Percentiles rank a stretch among this genome's conserved stretches.
These are phyloP conservation scores for Vulpes lagopus DNA, from an alignment of 2,113 vertebrate genomes.

Conservation along the genomic window DNA sequence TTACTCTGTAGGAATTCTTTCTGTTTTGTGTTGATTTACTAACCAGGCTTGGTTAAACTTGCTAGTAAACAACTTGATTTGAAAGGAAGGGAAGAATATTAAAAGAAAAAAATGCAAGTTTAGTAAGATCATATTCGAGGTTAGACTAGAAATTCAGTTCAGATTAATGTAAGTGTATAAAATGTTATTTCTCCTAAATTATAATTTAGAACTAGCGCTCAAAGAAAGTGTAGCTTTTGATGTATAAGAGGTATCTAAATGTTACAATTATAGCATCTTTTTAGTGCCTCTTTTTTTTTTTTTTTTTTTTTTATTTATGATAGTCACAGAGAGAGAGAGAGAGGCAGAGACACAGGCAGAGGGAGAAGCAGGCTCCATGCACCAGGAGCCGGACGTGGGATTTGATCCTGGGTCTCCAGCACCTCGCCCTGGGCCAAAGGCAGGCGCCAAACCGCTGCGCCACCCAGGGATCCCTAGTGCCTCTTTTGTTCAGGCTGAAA, in stretches of 20 bases:
- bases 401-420: too few species aligned
- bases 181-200: slow-evolving; percentile 37
- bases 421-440: too few species aligned
- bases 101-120: slow-evolving; percentile 26
- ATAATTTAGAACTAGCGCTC: slow-evolving; percentile 1
- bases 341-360: too few species aligned
- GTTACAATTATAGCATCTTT: not conserved
- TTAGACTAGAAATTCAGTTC: slow-evolving; percentile 45
- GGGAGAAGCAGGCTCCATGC: too few species aligned
- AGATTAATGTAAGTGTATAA: slow-evolving; percentile 16
- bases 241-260: not conserved
- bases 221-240: not conserved
- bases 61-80: not conserved
- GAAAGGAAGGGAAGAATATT: slow-evolving; percentile 10
- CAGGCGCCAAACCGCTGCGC: too few species aligned
- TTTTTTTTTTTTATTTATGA: too few species aligned
- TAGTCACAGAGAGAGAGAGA: too few species aligned
- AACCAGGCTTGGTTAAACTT: slow-evolving; percentile 25
- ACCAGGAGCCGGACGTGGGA: too few species aligned
- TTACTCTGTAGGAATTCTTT: not conserved
- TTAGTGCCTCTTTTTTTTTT: not conserved
- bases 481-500: not conserved
- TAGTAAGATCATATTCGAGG: not conserved
- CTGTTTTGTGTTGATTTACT: slow-evolving; percentile 27
- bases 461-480: too few species aligned